phyloP scores from a whole-genome alignment of 2,113 vertebrate genomes.

The Malaclemys terrapin region DNA sequence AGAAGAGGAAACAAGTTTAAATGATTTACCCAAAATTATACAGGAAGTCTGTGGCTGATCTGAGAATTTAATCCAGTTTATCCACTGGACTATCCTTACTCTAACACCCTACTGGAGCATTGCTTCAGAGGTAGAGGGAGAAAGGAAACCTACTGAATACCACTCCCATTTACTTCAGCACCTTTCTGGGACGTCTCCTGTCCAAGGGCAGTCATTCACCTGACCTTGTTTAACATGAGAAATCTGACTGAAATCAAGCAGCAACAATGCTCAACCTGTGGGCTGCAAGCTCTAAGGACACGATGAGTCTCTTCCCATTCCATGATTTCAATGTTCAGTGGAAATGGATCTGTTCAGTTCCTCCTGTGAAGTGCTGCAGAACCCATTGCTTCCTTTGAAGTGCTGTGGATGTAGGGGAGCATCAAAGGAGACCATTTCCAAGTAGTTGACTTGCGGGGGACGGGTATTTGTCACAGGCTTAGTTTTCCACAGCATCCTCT shows the following conservation, averaged over 20 bases:
- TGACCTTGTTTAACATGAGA: background rate
- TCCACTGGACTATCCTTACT: background rate
- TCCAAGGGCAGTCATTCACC: rapidly evolving
- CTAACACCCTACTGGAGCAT: background rate
- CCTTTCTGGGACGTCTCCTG: background rate
- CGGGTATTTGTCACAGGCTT: too few species aligned
- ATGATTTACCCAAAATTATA: background rate
- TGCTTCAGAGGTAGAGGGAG: background rate
- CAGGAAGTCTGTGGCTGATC: background rate
- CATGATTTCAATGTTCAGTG: background rate
- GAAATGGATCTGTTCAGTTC: background rate
- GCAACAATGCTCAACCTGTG: background rate
- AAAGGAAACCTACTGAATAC: background rate
- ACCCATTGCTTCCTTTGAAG: background rate
- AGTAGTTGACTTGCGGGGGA: background rate
- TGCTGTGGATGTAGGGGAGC: background rate
- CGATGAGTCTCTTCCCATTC: rapidly evolving
- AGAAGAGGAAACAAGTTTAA: background rate
- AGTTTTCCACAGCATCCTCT: too few species aligned
- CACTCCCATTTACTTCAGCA: background rate
- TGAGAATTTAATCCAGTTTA: background rate
- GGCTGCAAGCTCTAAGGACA: background rate
- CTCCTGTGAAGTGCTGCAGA: background rate
- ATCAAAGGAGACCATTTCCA: rapidly evolving
- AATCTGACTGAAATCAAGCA: background rate